Percentiles rank a stretch among this genome's conserved stretches.
Conservation (phyloP, 2,888 invertebrate genomes). For the Biston betularia region DNA sequence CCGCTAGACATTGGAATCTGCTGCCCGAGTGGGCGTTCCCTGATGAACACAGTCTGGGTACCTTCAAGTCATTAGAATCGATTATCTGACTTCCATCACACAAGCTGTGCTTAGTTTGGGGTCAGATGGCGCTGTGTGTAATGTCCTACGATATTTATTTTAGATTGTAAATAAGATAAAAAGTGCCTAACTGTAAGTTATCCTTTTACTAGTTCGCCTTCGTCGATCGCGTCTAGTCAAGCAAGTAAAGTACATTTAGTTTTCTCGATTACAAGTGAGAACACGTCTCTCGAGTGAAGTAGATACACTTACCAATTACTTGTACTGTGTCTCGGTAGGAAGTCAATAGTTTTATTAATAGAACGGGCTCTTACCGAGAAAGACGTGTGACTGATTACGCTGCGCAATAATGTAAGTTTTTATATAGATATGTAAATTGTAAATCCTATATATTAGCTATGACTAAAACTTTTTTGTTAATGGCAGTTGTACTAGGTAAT, state of each 20-base stretch:
- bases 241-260: background rate
- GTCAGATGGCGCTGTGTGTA: too few species aligned
- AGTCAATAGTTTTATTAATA: slow-evolving; percentile 6
- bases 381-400: background rate
- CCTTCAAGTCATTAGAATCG: too few species aligned
- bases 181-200: background rate
- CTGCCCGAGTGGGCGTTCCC: too few species aligned
- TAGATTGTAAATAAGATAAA: background rate
- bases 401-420: slow-evolving; percentile 2
- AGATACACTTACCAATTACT: background rate
- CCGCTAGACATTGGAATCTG: too few species aligned
- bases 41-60: too few species aligned
- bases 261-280: background rate
- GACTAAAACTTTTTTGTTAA: too few species aligned
- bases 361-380: background rate
- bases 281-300: background rate
- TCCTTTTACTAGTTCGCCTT: slow-evolving; percentile 6
- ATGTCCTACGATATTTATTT: too few species aligned
- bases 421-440: background rate
- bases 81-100: too few species aligned
- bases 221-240: background rate
- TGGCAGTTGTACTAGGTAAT: too few species aligned
- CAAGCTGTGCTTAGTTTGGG: too few species aligned
- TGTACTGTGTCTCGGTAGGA: background rate
- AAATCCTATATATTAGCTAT: background rate